Percentiles rank a stretch among this genome's conserved stretches.
Conservation (phyloP, 2,113 vertebrate species). For the Cheilinus undulatus region DNA sequence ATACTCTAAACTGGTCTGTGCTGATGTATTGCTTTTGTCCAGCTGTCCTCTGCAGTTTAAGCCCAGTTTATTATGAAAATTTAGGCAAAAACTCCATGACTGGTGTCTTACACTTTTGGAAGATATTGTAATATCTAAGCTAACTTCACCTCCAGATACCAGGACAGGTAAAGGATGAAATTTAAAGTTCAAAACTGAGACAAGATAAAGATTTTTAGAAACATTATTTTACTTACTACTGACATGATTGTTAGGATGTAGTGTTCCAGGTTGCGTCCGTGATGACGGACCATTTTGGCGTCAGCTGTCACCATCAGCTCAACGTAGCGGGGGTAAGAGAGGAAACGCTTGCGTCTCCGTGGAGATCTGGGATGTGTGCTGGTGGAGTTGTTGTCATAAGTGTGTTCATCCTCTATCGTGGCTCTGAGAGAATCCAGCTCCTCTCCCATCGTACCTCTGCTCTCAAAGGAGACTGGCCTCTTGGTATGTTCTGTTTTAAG, state of each 20-base stretch:
- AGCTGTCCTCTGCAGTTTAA: too few relatives aligned
- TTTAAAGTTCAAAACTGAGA: background rate
- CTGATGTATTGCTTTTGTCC: too few relatives aligned
- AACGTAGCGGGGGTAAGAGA: conserved; percentile 97
- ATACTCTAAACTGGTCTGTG: too few relatives aligned
- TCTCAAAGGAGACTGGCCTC: conserved; percentile 69
- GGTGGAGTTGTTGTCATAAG: conserved; percentile 71
- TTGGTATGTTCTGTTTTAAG: conserved; percentile 79
- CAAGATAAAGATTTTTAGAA: conserved; percentile 60
- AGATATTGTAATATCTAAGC: background rate
- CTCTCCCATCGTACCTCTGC: conserved; percentile 78
- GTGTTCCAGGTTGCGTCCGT: conserved; percentile 93
- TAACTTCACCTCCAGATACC: background rate
- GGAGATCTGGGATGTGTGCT: conserved; percentile 54
- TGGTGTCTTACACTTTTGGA: background rate
- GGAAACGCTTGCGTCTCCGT: conserved; percentile 91
- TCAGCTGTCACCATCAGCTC: conserved; percentile 98
- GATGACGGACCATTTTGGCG: conserved; percentile 91
- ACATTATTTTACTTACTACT: conserved; percentile 93
- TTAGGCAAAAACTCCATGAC: background rate
- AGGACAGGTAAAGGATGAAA: background rate
- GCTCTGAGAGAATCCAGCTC: conserved; percentile 78
- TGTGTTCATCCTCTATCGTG: conserved; percentile 57
- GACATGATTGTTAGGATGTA: conserved; percentile 97
- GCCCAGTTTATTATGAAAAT: too few relatives aligned